These are phyloP conservation scores for Agrotis puta DNA, from an alignment of 2,888 invertebrate genomes.

Conservation along the genomic window DNA sequence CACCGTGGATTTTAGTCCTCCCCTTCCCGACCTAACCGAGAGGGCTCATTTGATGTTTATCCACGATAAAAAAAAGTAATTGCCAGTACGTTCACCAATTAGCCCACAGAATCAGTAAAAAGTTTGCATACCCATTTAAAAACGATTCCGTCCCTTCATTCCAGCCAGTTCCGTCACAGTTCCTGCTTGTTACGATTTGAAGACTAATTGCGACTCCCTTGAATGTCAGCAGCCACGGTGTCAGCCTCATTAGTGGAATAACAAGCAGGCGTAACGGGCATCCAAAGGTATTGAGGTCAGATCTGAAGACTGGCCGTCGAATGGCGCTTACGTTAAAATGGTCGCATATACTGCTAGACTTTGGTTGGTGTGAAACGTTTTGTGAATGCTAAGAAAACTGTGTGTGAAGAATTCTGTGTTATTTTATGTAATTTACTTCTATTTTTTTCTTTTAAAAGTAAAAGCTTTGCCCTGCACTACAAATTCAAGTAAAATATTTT, in stretches of 20 bases:
- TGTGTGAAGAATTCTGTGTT: background rate
- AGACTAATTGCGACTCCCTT: conserved; percentile 36
- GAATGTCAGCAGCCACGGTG: conserved; percentile 23
- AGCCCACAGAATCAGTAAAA: background rate
- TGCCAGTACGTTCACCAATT: background rate
- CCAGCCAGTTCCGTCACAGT: background rate
- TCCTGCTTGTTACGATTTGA: background rate
- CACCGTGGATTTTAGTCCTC: no score
- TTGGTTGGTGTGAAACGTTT: background rate
- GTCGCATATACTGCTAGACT: background rate
- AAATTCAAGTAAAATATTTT: no score
- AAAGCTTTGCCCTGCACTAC: no score
- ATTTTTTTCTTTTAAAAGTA: no score
- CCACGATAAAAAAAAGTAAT: no score
- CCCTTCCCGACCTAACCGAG: no score
- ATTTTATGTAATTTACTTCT: no score
- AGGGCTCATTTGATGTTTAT: no score
- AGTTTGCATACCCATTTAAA: background rate
- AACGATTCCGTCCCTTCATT: background rate
- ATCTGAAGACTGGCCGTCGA: background rate
- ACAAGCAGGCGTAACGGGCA: conserved; percentile 16
- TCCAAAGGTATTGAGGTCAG: conserved; percentile 32
- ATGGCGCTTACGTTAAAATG: conserved; percentile 1
- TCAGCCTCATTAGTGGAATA: conserved; percentile 40
- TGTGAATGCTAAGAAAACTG: background rate